Evolutionary conservation across 2,888 invertebrate genomes (phyloP).

Genomic region (Bhutanitis thaidina): DNA sequence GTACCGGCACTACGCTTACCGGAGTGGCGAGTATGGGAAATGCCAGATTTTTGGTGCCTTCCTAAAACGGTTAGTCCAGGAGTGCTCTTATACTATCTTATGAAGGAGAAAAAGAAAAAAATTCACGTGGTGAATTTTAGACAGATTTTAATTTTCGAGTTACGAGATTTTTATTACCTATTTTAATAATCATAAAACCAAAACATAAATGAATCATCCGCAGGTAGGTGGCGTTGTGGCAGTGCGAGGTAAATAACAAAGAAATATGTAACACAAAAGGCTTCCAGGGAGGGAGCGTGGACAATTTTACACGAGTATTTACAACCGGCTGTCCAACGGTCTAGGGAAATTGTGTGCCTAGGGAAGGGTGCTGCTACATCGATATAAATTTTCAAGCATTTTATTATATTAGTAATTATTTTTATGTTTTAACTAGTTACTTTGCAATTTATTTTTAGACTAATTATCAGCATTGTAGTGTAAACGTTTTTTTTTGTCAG

Average conservation of each 20-base stretch:
- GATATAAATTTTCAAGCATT: constrained; percentile 19
- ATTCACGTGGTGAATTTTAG: too few relatives aligned
- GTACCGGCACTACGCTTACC: too few relatives aligned
- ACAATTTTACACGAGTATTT: constrained; percentile 80
- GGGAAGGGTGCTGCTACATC: constrained; percentile 41
- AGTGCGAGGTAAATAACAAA: constrained; percentile 70
- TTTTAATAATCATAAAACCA: constrained; percentile 9
- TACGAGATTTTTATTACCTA: not conserved
- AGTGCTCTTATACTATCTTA: too few relatives aligned
- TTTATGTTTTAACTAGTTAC: not conserved
- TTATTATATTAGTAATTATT: not conserved
- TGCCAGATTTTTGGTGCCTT: too few relatives aligned
- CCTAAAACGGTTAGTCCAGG: too few relatives aligned
- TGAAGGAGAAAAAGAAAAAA: too few relatives aligned
- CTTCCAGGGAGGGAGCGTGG: constrained; percentile 72
- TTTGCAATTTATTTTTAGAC: too few relatives aligned
- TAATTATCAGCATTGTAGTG: too few relatives aligned
- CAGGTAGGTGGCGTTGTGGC: constrained; percentile 28
- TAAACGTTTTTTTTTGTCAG: too few relatives aligned
- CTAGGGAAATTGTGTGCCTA: constrained; percentile 64
- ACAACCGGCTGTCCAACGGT: constrained; percentile 79
- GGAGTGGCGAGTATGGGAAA: too few relatives aligned
- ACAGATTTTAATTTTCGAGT: too few relatives aligned
- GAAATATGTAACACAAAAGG: constrained; percentile 76
- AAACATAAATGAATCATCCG: constrained; percentile 19